Percentiles rank a stretch among this genome's conserved stretches.
These are phyloP conservation scores for Vanacampus margaritifer DNA, from an alignment of 2,113 vertebrate species.

Conservation along the genomic window DNA sequence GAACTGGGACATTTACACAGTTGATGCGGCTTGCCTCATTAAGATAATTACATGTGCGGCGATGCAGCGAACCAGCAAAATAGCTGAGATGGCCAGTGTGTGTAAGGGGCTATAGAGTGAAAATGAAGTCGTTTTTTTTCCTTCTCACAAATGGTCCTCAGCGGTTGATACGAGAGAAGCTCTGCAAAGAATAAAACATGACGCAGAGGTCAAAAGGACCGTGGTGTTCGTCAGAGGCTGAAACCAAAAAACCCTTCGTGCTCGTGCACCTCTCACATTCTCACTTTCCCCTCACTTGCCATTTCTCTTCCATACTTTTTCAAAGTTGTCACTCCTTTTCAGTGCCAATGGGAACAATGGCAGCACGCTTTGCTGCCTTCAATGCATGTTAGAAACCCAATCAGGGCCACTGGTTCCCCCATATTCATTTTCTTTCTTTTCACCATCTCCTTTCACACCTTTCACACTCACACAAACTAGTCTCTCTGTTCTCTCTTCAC, in stretches of 20 bases:
- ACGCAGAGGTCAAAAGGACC: conserved; percentile 43
- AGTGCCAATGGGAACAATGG: conserved; percentile 60
- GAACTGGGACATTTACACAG: too few species aligned
- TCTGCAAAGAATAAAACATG: conserved; percentile 20
- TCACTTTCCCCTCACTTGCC: conserved; percentile 42
- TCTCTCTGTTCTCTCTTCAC: conserved; percentile 38
- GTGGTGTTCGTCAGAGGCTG: conserved; percentile 43
- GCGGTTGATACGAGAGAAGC: conserved; percentile 18
- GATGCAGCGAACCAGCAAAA: too few species aligned
- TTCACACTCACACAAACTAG: conserved; percentile 38
- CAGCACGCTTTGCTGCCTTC: conserved; percentile 64
- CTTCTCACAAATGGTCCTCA: background rate
- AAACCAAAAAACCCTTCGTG: conserved; percentile 44
- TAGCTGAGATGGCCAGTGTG: too few species aligned
- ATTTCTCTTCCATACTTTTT: conserved; percentile 41
- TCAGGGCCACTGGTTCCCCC: conserved; percentile 58
- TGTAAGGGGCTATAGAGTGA: too few species aligned
- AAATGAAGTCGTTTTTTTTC: background rate
- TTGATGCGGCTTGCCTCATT: too few species aligned
- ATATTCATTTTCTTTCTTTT: conserved; percentile 50
- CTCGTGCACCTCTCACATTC: conserved; percentile 42
- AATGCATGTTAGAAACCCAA: conserved; percentile 72
- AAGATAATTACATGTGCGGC: too few species aligned
- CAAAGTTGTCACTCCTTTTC: conserved; percentile 65
- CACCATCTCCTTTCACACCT: conserved; percentile 29